These are phyloP conservation scores for Arenaria interpres DNA, from an alignment of 2,113 vertebrate genomes.

Conservation along the genomic window DNA sequence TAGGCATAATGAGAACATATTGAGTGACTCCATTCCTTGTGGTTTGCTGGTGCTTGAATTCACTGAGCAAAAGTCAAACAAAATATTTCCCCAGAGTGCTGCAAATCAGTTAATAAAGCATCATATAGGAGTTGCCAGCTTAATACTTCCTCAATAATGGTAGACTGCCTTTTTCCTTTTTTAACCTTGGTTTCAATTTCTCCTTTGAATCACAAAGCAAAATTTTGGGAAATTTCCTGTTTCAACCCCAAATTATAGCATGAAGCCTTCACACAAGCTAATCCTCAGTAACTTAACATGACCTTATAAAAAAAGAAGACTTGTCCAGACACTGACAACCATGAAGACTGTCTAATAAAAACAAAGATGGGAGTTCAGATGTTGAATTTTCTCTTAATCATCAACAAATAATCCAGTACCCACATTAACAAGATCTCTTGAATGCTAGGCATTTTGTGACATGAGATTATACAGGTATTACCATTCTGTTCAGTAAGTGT, in stretches of 20 bases:
- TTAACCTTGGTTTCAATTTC: background rate
- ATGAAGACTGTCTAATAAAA: background rate
- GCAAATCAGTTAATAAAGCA: background rate
- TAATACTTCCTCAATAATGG: background rate
- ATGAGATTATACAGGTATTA: background rate
- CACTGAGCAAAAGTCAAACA: background rate
- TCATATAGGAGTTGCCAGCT: background rate
- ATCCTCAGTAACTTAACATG: background rate
- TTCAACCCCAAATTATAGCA: background rate
- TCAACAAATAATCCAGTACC: background rate
- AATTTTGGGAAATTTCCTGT: background rate
- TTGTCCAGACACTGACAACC: background rate
- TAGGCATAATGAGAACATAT: accelerated
- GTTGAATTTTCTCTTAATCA: background rate
- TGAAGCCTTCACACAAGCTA: background rate
- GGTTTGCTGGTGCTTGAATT: background rate
- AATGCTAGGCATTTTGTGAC: background rate
- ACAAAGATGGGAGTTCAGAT: background rate
- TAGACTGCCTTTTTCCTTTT: background rate
- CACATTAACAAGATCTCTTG: background rate
- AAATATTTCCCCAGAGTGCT: background rate
- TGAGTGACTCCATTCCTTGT: background rate
- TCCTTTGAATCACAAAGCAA: background rate
- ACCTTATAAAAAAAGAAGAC: background rate
- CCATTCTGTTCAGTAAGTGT: background rate